Conservation (phyloP, 2,113 vertebrate genomes). For the Pungitius pungitius region DNA sequence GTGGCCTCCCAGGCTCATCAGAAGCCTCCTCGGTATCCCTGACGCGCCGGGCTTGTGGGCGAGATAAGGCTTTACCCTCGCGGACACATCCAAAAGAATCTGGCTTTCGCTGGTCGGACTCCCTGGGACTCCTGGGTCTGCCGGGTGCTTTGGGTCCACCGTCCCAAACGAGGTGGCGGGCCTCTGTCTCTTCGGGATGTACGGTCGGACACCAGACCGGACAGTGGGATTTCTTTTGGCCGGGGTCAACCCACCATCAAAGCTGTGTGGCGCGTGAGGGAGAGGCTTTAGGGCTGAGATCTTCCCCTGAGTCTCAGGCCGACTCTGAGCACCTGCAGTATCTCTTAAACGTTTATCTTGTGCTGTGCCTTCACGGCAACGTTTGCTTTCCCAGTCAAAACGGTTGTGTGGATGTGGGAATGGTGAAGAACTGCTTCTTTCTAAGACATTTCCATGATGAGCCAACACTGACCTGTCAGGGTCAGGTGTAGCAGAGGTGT, state of each 20-base stretch:
- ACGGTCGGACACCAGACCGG: conserved; percentile 82
- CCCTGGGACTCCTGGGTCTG: background rate
- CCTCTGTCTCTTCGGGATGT: conserved; percentile 88
- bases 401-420: background rate
- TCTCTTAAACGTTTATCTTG: conserved; percentile 15
- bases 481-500: background rate
- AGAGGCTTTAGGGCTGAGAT: background rate
- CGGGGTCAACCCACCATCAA: background rate
- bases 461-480: conserved; percentile 1
- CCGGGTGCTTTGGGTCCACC: conserved; percentile 9
- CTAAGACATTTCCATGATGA: conserved; percentile 9
- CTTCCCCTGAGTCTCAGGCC: conserved; percentile 12
- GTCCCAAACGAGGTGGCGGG: conserved; percentile 47
- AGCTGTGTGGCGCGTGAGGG: conserved; percentile 16
- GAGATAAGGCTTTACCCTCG: conserved; percentile 85
- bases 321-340: conserved; percentile 9
- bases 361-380: background rate
- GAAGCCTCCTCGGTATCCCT: conserved; percentile 81
- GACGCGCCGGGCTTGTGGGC: conserved; percentile 71
- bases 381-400: conserved; percentile 3
- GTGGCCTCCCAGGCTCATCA: conserved; percentile 84
- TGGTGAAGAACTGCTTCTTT: background rate
- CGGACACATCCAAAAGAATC: conserved; percentile 78
- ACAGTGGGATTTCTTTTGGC: conserved; percentile 60
- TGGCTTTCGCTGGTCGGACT: conserved; percentile 47